Evolutionary conservation across 2,888 invertebrate species (phyloP), one percentile per base, ranked within the genome.

Genomic region (Orthonychiurus folsomi): DNA sequence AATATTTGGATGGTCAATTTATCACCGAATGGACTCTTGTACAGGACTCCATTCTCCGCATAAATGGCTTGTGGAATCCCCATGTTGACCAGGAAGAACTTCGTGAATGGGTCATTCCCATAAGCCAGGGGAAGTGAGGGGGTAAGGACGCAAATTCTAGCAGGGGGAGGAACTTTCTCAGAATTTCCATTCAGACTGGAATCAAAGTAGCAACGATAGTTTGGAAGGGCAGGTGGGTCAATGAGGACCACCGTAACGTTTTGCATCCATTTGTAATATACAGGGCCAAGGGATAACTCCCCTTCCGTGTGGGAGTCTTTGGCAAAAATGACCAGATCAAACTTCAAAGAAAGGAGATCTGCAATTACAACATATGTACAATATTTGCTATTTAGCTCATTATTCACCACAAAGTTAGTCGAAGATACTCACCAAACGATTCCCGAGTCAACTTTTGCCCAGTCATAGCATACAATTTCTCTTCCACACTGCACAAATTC

Each of bases 11-110:
- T 63, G 56, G 66, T 62, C 21, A 72, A 50, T 53, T 69, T 68
- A 63, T 67, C 68, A 26, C 72, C 70, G 53, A 69, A 72, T 3
- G 70, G 70, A 61, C 70, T 70, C 52, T 62, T 66, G 60, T 68
- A 72, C 23, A 61, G 50, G 27, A 69, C 69, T 27, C 57, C 64
- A 28, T 68, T 67, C 56, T 61, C 47, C 27, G 57, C 59, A 55
- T 66, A 72, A 59, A 72, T 63, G 28, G 63, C 61, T 3, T 60
- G 54, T 48, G 72, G 72, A 64, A 72, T 68, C 37, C 68, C 70
- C 65, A 72, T 50, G 60, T 72, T 72, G 55, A 70, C 72, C 20
- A 72, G 63, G 61, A 65, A 69, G 23, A 69, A 52, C 57, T 72
- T 70, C 15, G 69, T 60, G 12, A 62, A 59, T 21, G 62, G 2